Evolutionary conservation across 2,113 vertebrate species (phyloP), one percentile per base, ranked within the genome.

Genomic region (Orycteropus afer): DNA sequence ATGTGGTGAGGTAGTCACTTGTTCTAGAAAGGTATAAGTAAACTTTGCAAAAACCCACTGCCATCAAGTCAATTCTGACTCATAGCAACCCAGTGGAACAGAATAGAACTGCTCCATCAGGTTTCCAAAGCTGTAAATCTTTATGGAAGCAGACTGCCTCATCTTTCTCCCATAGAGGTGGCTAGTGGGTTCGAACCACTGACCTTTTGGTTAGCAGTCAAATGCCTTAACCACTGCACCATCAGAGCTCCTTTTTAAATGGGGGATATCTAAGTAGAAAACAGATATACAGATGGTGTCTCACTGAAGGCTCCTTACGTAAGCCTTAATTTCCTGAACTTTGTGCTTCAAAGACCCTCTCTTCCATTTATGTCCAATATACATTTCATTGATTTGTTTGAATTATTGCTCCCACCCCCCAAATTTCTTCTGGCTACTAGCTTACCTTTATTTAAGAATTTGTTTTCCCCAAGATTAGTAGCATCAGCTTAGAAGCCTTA

Each of bases 361-460:
- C 29, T 0, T 77, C 18, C 10, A 7, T 69, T 80, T 83, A 92
- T 87, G 49, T 91, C 55, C 67, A 90, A 3, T 83, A 81, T 69
- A 40, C n/a, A 42, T 25, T 86, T 87, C 49, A 78, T 89, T 29
- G 49, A 45, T 95, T 93, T 97, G 79, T 94, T 93, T 96, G 89
- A 86, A 53, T 67, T 47, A 34, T 67, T 65, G 82, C 89, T 65
- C 32, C 8, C 61, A 5, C 25, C n/a, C 45, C 20, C 4, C 95
- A 27, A 73, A 69, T 96, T 97, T 97, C 49, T 96, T 92, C 86
- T 96, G 93, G 85, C 90, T 86, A 73, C 90, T 93, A 93, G 73
- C 84, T 91, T 96, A 59, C 83, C 90, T 93, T 83, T 78, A 77
- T 37, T n/a, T 79, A 83, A 42, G 49, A 65, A 51, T 57, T 51